Percentiles rank a stretch among this genome's conserved stretches.
Evolutionary conservation across 2,797 vertebrate species (phyloP).

Genomic region (Aselliscus stoliczkanus): DNA sequence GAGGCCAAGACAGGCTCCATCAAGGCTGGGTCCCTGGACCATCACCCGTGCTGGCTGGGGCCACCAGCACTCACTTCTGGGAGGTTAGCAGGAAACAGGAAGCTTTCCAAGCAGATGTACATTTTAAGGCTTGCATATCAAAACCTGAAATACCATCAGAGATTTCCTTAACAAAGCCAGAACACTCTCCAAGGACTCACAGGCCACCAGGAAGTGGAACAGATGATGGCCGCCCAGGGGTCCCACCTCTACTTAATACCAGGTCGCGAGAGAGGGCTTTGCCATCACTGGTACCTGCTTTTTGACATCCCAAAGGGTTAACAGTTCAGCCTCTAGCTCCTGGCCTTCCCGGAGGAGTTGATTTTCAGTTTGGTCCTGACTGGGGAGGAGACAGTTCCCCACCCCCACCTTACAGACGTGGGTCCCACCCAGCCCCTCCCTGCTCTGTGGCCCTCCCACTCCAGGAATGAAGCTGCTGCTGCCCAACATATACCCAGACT

Average conservation of each 20-base stretch:
- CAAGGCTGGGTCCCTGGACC: not conserved
- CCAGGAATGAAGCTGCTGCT: constrained; percentile 80
- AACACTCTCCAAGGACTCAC: not conserved
- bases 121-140: not conserved
- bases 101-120: not conserved
- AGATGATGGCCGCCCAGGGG: not conserved
- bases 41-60: not conserved
- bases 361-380: constrained; percentile 71
- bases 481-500: constrained; percentile 77
- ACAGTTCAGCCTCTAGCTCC: constrained; percentile 42
- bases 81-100: not conserved
- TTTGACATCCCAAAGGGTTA: constrained; percentile 60
- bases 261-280: not conserved
- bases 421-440: not conserved
- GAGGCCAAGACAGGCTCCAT: not conserved
- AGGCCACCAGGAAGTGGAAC: not conserved
- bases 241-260: not conserved
- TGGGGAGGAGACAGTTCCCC: constrained; percentile 60
- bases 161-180: not conserved
- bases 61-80: not conserved
- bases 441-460: constrained; percentile 24
- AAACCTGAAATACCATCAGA: not conserved
- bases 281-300: not conserved
- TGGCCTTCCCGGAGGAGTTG: constrained; percentile 57
- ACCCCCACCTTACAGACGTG: not conserved